These are phyloP conservation scores for Patagioenas fasciata DNA, from an alignment of 2,113 vertebrate genomes.

Conservation along the genomic window DNA sequence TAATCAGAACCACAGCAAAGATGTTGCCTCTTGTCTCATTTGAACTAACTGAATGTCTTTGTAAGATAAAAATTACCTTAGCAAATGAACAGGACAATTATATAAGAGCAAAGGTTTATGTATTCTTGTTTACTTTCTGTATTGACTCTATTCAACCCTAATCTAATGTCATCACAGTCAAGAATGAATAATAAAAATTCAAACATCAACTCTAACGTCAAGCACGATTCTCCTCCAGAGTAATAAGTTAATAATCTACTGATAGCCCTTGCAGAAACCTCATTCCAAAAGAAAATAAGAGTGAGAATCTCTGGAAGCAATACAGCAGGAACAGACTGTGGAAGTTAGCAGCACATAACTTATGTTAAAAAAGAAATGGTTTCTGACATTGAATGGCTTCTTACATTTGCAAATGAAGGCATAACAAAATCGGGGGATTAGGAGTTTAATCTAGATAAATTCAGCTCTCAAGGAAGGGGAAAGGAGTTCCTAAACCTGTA, in stretches of 20 bases:
- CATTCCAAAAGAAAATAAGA: background rate
- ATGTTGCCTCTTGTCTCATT: background rate
- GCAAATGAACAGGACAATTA: background rate
- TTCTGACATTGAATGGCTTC: background rate
- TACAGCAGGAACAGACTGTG: background rate
- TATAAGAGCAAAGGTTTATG: background rate
- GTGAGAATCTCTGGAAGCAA: background rate
- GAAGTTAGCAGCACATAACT: background rate
- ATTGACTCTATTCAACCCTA: background rate
- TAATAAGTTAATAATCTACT: background rate
- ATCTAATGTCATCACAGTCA: background rate
- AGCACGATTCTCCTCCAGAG: background rate
- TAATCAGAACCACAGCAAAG: background rate
- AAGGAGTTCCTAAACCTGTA: background rate
- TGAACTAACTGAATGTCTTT: background rate
- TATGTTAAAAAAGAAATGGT: background rate
- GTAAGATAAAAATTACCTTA: background rate
- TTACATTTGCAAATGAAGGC: background rate
- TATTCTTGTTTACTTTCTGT: background rate
- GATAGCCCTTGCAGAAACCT: background rate
- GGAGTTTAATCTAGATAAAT: background rate
- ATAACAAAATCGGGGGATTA: background rate
- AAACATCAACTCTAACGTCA: background rate
- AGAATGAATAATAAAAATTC: background rate
- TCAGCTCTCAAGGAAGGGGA: background rate